Conservation (phyloP, 2,888 invertebrate genomes). For the Dryococelus australis region DNA sequence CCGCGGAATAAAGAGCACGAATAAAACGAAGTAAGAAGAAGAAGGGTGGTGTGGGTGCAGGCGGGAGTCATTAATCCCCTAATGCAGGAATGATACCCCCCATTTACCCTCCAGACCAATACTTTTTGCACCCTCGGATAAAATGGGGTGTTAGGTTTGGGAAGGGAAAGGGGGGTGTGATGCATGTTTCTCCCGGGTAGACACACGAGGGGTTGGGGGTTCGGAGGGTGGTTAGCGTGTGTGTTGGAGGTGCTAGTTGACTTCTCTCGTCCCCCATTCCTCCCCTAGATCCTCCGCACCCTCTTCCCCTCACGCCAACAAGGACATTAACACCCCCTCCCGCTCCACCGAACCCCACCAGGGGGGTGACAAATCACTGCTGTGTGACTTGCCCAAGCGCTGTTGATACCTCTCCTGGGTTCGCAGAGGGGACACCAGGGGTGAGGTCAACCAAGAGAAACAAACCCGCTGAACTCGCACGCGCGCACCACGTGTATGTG, state of each 20-base stretch:
- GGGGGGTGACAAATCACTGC: conserved; percentile 45
- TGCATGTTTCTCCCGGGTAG: not conserved
- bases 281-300: conserved; percentile 30
- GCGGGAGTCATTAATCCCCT: conserved; percentile 45
- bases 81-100: conserved; percentile 54
- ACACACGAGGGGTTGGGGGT: too few relatives aligned
- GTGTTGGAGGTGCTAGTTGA: conserved; percentile 13
- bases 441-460: not conserved
- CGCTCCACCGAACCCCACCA: conserved; percentile 18
- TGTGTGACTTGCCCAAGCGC: conserved; percentile 38
- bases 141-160: not conserved
- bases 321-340: conserved; percentile 37
- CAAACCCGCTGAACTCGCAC: not conserved
- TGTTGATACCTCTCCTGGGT: conserved; percentile 39
- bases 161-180: not conserved
- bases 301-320: not conserved
- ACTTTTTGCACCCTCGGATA: conserved; percentile 20
- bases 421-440: not conserved
- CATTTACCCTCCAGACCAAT: conserved; percentile 52
- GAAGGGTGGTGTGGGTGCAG: not conserved
- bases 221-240: too few relatives aligned
- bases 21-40: not conserved
- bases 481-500: not conserved
- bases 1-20: conserved; percentile 36
- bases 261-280: conserved; percentile 33